Base-by-base conservation (phyloP, 2,888 invertebrate genomes). In the Parelbella ahira region DNA sequence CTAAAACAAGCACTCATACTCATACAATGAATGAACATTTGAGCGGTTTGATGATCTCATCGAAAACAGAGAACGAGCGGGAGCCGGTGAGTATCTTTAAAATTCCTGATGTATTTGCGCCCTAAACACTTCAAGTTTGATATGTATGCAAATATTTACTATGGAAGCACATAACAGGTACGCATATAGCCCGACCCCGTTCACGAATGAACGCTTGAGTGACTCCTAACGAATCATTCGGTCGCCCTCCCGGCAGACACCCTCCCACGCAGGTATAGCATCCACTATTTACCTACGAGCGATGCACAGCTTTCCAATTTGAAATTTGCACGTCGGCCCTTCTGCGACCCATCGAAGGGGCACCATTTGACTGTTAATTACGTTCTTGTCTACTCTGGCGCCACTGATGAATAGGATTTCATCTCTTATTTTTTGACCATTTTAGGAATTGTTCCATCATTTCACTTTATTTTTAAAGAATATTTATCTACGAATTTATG, bases 101-200 rank as follows among this genome's bases (percentile, higher is more conserved):
- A 58, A 55, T 49, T 56, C 58, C 52, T 48, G 57, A 50, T 55
- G 55, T 57, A 59, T 59, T 59, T 59, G 49, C 50, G n/a, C 54
- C 65, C 67, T 54, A 51, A 69, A 64, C 70, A 71, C 71, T 67
- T 61, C 55, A 60, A 63, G 63, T 53, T 54, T 67, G 76, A 80
- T 81, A 81, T 80, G 68, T 79, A 84, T 83, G 84, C 86, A 84
- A 86, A 86, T 84, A 81, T 82, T 79, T 71, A 80, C 67, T 72
- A 77, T 77, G 67, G 64, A 54, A 59, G 68, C 68, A 78, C 64
- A 82, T 82, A 80, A 63, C 78, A 75, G 80, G 79, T 74, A 72
- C 60, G 66, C 59, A 68, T 63, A 65, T 66, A 69, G 60, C 39
- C 55, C 77, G 70, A 69, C 75, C 75, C 78, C 63, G 78, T 78